phyloP scores from a whole-genome alignment of 2,797 vertebrate genomes.

The Pseudochromis fuscus region DNA sequence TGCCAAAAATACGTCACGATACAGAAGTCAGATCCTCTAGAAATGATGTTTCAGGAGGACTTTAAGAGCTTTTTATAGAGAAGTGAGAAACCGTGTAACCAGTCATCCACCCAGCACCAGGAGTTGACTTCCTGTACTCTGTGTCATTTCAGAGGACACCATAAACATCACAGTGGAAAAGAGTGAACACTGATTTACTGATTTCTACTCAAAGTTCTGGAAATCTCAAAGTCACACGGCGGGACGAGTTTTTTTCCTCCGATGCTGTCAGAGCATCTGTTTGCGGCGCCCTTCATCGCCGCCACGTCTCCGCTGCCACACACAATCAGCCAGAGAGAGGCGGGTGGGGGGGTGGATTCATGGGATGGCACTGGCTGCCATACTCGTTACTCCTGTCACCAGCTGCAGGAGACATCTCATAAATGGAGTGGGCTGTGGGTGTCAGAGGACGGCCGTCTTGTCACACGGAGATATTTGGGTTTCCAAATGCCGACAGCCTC shows the following conservation, averaged over 20 bases:
- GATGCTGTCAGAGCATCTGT: conserved; percentile 9
- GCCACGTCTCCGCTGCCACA: not conserved
- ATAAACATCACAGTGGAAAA: not conserved
- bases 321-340: conserved; percentile 33
- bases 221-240: conserved; percentile 8
- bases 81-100: no score
- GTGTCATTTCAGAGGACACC: not conserved
- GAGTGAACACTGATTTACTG: not conserved
- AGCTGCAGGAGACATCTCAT: conserved; percentile 46
- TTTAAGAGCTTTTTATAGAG: no score
- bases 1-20: no score
- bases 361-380: conserved; percentile 41
- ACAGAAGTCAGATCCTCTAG: no score
- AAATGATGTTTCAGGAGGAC: no score
- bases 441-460: conserved; percentile 54
- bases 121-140: no score
- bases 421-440: conserved; percentile 52
- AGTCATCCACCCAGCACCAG: no score
- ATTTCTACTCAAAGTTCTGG: conserved; percentile 21
- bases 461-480: conserved; percentile 39
- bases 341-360: conserved; percentile 34
- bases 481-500: not conserved
- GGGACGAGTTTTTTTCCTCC: not conserved
- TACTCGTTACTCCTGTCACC: conserved; percentile 53
- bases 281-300: conserved; percentile 10